Evolutionary conservation across 64 coral and sea anemone genomes (phyloP).

Genomic region (Anthopleura sola): DNA sequence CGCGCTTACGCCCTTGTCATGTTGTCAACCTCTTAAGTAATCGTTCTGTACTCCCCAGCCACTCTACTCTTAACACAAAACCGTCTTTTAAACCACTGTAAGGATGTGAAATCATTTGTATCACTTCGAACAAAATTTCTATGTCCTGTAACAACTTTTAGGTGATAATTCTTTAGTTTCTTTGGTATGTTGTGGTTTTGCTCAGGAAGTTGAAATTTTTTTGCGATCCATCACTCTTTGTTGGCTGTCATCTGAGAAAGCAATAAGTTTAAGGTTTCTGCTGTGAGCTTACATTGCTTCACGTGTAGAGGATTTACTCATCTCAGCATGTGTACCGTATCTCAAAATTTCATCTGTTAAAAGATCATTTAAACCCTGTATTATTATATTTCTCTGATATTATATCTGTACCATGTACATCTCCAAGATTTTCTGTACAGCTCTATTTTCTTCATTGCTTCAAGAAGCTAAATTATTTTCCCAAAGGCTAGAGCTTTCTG

Average conservation of each 20-base stretch:
- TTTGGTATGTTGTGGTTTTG: constrained; percentile 31
- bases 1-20: not conserved
- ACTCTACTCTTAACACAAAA: not conserved
- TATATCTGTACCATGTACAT: not conserved
- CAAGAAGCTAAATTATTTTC: not conserved
- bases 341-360: not conserved
- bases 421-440: not conserved
- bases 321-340: not conserved
- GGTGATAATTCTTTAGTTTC: not conserved
- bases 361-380: not conserved
- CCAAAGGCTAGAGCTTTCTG: not conserved
- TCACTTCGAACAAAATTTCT: not conserved
- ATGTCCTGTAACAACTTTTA: not conserved
- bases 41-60: not conserved
- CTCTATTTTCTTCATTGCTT: not conserved
- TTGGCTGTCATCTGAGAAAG: constrained; percentile 31
- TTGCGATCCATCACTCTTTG: constrained; percentile 63
- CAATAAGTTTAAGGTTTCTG: not conserved
- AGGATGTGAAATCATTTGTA: not conserved
- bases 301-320: not conserved
- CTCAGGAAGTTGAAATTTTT: constrained; percentile 45
- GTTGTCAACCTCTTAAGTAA: not conserved
- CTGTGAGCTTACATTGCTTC: not conserved
- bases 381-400: no score
- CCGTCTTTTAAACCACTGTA: not conserved